Conservation (phyloP, 2,888 invertebrate genomes). For the Vannuccia rotundouncinata region DNA sequence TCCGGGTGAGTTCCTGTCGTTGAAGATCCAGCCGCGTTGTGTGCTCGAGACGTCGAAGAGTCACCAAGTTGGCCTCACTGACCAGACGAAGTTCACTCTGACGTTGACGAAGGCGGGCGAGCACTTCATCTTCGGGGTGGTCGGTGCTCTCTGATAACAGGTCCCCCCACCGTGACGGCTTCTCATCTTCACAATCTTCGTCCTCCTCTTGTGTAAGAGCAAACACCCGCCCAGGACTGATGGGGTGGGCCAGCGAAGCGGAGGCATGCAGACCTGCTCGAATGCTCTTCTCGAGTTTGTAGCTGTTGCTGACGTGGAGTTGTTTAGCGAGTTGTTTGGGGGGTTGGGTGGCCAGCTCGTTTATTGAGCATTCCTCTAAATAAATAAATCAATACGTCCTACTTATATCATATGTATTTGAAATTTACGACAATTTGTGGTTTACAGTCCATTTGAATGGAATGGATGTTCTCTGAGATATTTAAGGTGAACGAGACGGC, state of each 20-base stretch:
- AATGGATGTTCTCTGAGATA: too few relatives aligned
- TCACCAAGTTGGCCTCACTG: constrained; percentile 63
- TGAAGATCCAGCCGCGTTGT: constrained; percentile 43
- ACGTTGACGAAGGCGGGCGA: constrained; percentile 78
- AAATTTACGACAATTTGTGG: too few relatives aligned
- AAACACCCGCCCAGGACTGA: neutral
- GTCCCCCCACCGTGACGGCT: constrained; percentile 44
- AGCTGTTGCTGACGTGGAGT: constrained; percentile 38
- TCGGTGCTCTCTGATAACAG: constrained; percentile 47
- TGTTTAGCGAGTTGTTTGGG: constrained; percentile 40
- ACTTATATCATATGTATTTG: too few relatives aligned
- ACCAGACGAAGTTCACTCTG: constrained; percentile 65
- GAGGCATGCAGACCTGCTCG: neutral
- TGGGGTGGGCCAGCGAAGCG: neutral
- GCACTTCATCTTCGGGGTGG: constrained; percentile 68
- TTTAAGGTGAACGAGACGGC: too few relatives aligned
- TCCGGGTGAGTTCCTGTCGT: constrained; percentile 49
- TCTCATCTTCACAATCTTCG: constrained; percentile 51
- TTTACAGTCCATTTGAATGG: too few relatives aligned
- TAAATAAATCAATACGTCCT: too few relatives aligned
- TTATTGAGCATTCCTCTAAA: neutral
- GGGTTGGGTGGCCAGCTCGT: constrained; percentile 13
- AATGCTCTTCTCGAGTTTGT: constrained; percentile 63
- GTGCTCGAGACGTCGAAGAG: constrained; percentile 22
- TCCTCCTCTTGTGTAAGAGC: constrained; percentile 42